Evolutionary conservation across 2,888 invertebrate genomes (phyloP).

Genomic region (Trissonchulus latispiculum): DNA sequence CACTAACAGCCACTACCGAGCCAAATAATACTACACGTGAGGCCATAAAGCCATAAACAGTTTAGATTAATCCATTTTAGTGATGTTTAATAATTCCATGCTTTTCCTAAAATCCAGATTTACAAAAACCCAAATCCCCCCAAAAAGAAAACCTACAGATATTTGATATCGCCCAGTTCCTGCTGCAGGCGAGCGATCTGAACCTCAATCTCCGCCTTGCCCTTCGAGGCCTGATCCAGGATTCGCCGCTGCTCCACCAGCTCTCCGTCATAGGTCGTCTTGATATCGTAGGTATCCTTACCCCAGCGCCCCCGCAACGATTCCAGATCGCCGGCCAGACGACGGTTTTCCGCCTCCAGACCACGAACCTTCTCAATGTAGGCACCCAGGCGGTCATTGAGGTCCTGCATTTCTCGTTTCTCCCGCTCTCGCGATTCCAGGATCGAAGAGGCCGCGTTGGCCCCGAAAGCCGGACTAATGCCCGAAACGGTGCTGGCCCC

Average conservation of each 20-base stretch:
- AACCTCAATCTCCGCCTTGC: slow-evolving; percentile 45
- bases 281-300: slow-evolving; percentile 26
- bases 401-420: slow-evolving; percentile 51
- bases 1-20: no score
- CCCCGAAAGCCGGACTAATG: slow-evolving; percentile 33
- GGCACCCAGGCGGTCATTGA: slow-evolving; percentile 51
- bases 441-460: slow-evolving; percentile 46
- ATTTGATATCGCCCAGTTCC: slow-evolving; percentile 34
- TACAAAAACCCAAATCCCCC: no score
- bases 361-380: slow-evolving; percentile 49
- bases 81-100: no score
- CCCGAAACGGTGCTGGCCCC: slow-evolving; percentile 30
- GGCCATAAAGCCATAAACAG: no score
- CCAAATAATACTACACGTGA: no score
- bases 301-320: slow-evolving; percentile 25
- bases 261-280: slow-evolving; percentile 48
- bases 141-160: no score
- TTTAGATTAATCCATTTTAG: no score
- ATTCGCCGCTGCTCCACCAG: slow-evolving; percentile 45
- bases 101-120: no score
- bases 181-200: slow-evolving; percentile 42
- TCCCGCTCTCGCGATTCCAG: slow-evolving; percentile 47
- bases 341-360: slow-evolving; percentile 27
- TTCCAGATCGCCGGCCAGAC: slow-evolving; percentile 25
- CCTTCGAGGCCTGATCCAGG: slow-evolving; percentile 45